Evolutionary conservation across 1,140 invertebrate species (phyloP).

Genomic region (Drosophila hydei): DNA sequence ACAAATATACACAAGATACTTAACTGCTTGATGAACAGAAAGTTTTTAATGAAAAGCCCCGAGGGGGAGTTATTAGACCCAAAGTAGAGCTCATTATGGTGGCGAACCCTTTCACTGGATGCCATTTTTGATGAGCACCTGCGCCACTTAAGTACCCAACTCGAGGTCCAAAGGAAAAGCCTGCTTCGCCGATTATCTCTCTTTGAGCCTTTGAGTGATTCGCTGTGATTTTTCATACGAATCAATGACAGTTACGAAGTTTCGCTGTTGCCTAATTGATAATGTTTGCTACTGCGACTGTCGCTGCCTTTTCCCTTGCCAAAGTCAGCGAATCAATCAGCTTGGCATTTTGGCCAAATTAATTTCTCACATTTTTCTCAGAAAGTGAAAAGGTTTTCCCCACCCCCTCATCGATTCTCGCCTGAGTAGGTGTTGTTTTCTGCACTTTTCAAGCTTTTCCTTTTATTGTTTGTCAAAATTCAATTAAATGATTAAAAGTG

Average conservation of each 20-base stretch:
- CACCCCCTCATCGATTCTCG: not conserved
- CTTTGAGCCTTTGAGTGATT: slow-evolving; percentile 51
- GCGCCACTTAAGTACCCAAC: slow-evolving; percentile 21
- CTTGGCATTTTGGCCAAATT: slow-evolving; percentile 71
- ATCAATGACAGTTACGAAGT: slow-evolving; percentile 45
- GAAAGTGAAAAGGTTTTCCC: slow-evolving; percentile 57
- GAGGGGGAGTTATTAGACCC: slow-evolving; percentile 1
- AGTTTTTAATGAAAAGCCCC: slow-evolving; percentile 48
- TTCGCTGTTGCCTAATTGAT: slow-evolving; percentile 58
- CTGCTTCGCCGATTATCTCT: slow-evolving; percentile 47
- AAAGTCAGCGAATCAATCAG: slow-evolving; percentile 58
- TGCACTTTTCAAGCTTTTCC: slow-evolving; percentile 17
- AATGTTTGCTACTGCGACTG: slow-evolving; percentile 36
- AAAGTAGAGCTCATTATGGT: slow-evolving; percentile 40
- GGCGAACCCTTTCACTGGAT: slow-evolving; percentile 56
- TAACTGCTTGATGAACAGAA: slow-evolving; percentile 22
- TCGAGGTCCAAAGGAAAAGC: not conserved
- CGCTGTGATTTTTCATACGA: slow-evolving; percentile 67
- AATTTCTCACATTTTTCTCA: slow-evolving; percentile 71
- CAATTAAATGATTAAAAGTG: slow-evolving; percentile 72
- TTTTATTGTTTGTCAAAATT: slow-evolving; percentile 49
- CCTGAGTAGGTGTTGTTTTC: slow-evolving; percentile 23
- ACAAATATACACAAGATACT: slow-evolving; percentile 14
- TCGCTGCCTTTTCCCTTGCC: slow-evolving; percentile 3
- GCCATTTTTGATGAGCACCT: slow-evolving; percentile 32